Base-by-base conservation (phyloP, 1,140 invertebrate species). In the Aculops lycopersici region DNA sequence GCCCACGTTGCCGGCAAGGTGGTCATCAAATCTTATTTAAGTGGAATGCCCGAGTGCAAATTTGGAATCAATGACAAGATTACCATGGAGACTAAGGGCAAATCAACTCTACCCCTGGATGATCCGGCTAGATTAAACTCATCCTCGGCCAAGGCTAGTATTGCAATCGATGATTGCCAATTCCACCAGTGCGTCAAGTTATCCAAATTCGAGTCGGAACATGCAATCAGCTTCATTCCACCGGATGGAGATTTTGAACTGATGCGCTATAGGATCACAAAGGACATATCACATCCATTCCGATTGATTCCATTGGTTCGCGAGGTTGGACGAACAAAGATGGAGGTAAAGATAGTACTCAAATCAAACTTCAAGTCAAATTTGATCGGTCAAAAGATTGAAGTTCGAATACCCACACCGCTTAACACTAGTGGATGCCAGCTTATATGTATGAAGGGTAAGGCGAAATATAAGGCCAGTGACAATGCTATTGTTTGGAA, bases 401-500 rank as follows among this genome's bases (percentile, higher is more conserved):
- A 98, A 62, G 65, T 66, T 46, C 49, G 90, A 55, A 95, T 98
- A 48, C 92, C 92, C 14, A 98, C 90, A 0, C 92, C 92, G 2
- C 62, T 95, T 14, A 98, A 98, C 56, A 98, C 92, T 0, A 90
- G 84, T 40, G 90, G 90, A 4, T 90, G 97, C 4, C 90, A 97
- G 52, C 65, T 98, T 38, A 94, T 98, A 51, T 97, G 90, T 51
- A 70, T 97, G 52, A 98, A 98, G 57, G 92, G 92, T 4, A 95
- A 95, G 55, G 92, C 92, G 2, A 99, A 98, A 54, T 98, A 99
- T 56, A 99, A 99, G 60, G 80, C 92, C 4, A 92, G 86, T 1
- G 92, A 98, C 58, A 98, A 98, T 59, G 90, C 90, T 19, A 98
- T 98, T 52, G 88, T 97, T 20, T 98, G 92, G 92, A 97, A 97